Evolutionary conservation across 2,113 vertebrate species (phyloP).

Genomic region (Beaufortia kweichowensis): DNA sequence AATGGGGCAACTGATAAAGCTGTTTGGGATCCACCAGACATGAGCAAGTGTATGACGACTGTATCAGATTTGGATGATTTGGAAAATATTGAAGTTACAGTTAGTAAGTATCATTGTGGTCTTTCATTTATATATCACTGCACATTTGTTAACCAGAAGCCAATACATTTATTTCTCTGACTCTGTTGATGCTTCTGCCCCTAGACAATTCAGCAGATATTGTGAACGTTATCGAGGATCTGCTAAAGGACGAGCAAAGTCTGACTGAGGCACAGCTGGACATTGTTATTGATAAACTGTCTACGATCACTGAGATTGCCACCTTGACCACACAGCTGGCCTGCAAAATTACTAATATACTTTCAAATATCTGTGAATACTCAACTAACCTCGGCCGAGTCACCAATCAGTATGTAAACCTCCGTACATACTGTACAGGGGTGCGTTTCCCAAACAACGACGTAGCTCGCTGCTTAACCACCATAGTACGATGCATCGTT

Average conservation of each 20-base stretch:
- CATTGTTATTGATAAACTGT: constrained; percentile 69
- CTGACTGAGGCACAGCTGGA: constrained; percentile 63
- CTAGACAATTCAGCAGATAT: constrained; percentile 69
- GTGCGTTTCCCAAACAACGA: too few species aligned
- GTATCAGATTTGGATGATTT: constrained; percentile 75
- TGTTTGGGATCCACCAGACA: constrained; percentile 75
- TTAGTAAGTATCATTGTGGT: constrained; percentile 69
- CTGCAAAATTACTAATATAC: constrained; percentile 57
- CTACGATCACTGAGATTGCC: constrained; percentile 60
- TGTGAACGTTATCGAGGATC: constrained; percentile 65
- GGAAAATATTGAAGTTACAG: constrained; percentile 73
- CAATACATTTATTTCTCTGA: not conserved
- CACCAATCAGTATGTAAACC: constrained; percentile 63
- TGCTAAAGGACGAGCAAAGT: constrained; percentile 50
- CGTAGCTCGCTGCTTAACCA: too few species aligned
- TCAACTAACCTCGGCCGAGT: constrained; percentile 59
- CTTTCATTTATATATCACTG: not conserved
- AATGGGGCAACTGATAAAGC: constrained; percentile 62
- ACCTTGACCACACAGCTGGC: constrained; percentile 54
- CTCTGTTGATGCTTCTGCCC: not conserved
- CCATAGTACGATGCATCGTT: too few species aligned
- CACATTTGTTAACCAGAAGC: not conserved
- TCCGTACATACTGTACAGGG: too few species aligned
- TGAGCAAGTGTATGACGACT: constrained; percentile 71
- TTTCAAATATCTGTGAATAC: constrained; percentile 66